Evolutionary conservation across 2,113 vertebrate genomes (phyloP), one percentile per base, ranked within the genome.

Genomic region (Pongo pygmaeus): DNA sequence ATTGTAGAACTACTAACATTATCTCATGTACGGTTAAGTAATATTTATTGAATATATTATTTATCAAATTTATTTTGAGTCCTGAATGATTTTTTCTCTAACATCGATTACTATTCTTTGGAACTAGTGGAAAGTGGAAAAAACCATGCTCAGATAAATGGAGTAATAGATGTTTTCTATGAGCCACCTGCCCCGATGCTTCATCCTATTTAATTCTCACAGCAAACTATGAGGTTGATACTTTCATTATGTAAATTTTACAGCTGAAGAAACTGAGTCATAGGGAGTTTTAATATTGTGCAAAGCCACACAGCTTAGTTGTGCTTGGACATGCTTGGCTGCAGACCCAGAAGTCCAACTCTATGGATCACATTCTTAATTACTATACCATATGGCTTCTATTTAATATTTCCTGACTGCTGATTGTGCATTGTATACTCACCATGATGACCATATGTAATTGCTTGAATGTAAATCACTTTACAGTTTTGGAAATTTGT

Each of bases 401-500:
- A 35, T 18, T 79, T 86, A 94, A 32, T 86, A 93, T 84, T 75
- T 93, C 50, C n/a, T 72, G 52, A 27, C 11, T 38, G 38, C 38
- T 50, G 14, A 8, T 4, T 72, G 52, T 48, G 35, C 38, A 43
- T 9, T 77, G 57, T 30, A 81, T 23, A 80, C 8, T n/a, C 52
- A 78, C 23, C 18, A 27, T 35, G 13, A 78, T 23, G 27, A 75
- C 61, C 72, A 84, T 14, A 50, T 30, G 55, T 32, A 85, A 57
- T 48, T 94, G 57, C 55, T 64, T 97, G 23, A 57, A 92, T 92
- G 67, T 77, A 88, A 93, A 83, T 93, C 43, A 70, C 16, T 9
- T 32, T 43, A 55, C 8, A 23, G 9, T 40, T 67, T 61, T 17
- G 25, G 35, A 72, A 84, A 79, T 43, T 59, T 88, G 2, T 72